Evolutionary conservation across 2,113 vertebrate species (phyloP).

Genomic region (Pterocles orientalis): DNA sequence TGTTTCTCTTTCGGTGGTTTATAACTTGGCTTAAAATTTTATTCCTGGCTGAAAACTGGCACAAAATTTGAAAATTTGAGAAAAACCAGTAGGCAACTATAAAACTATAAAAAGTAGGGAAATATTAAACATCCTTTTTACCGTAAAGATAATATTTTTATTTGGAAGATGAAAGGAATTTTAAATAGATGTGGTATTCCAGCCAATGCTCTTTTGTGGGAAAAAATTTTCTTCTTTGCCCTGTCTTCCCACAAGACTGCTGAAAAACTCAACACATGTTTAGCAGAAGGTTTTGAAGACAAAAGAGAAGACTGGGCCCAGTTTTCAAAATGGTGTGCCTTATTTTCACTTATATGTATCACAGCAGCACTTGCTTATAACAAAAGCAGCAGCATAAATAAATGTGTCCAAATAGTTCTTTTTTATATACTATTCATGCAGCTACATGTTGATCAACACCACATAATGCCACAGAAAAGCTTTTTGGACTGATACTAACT

Average conservation of each 20-base stretch:
- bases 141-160: slow-evolving; percentile 53
- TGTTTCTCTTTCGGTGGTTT: slow-evolving; percentile 59
- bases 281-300: neutral
- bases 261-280: slow-evolving; percentile 34
- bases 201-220: neutral
- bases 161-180: slow-evolving; percentile 55
- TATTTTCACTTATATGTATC: neutral
- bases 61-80: slow-evolving; percentile 64
- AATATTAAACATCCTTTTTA: slow-evolving; percentile 54
- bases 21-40: slow-evolving; percentile 42
- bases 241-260: slow-evolving; percentile 43
- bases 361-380: neutral
- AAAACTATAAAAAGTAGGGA: slow-evolving; percentile 43
- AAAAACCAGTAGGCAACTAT: slow-evolving; percentile 44
- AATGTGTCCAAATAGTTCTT: neutral
- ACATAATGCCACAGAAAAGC: neutral
- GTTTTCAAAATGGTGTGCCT: neutral
- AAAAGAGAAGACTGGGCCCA: neutral
- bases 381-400: neutral
- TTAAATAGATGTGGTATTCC: slow-evolving; percentile 15
- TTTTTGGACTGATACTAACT: neutral
- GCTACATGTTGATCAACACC: neutral
- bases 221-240: slow-evolving; percentile 22
- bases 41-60: slow-evolving; percentile 48
- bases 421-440: neutral